Percentiles rank a stretch among this genome's conserved stretches.
phyloP scores from a whole-genome alignment of 2,797 vertebrate species.

The Halcyon leucocephala region DNA sequence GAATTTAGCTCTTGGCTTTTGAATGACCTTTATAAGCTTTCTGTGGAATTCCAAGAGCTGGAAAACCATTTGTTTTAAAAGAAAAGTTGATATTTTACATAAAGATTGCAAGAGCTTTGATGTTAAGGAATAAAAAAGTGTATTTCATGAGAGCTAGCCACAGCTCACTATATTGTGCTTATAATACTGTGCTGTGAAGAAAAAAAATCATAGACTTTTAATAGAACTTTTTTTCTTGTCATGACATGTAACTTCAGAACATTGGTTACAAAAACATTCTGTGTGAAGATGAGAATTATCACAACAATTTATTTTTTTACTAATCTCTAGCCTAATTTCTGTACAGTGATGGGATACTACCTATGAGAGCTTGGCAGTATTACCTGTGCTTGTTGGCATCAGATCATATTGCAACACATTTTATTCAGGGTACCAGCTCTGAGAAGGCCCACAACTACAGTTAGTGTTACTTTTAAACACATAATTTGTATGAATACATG shows the following conservation, averaged over 20 bases:
- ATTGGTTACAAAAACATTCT: neutral
- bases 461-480: neutral
- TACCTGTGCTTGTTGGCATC: neutral
- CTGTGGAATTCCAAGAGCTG: neutral
- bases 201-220: neutral
- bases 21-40: neutral
- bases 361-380: neutral
- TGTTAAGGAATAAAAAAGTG: rapidly evolving
- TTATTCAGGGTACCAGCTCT: neutral
- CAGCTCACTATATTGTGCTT: neutral
- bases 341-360: neutral
- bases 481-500: neutral
- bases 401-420: neutral
- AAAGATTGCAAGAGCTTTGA: neutral
- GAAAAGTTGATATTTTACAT: neutral
- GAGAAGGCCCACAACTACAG: neutral
- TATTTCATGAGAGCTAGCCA: neutral
- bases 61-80: neutral
- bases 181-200: neutral
- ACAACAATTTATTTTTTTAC: neutral
- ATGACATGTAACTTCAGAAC: neutral
- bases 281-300: neutral
- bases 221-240: neutral
- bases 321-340: neutral
- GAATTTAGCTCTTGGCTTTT: neutral